Percentiles rank a stretch among this genome's conserved stretches.
phyloP scores from a whole-genome alignment of 2,888 invertebrate genomes.

The Chironomus tentans region DNA sequence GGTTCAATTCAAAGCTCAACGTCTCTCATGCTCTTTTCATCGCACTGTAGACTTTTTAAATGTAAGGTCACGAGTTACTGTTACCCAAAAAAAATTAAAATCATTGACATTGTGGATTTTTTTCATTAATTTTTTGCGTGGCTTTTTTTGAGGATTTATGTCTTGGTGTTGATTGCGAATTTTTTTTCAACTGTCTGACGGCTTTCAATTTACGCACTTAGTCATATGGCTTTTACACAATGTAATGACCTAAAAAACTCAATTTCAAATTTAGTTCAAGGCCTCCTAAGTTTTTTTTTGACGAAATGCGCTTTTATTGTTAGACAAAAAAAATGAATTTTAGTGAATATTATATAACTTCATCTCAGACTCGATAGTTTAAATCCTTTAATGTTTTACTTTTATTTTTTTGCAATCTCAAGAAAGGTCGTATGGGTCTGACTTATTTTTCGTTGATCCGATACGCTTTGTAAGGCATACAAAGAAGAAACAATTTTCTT shows the following conservation, averaged over 20 bases:
- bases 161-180: neutral
- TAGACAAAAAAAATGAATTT: too few relatives aligned
- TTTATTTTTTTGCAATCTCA: neutral
- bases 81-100: constrained; percentile 4
- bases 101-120: constrained; percentile 9
- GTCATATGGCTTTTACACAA: too few relatives aligned
- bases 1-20: constrained; percentile 14
- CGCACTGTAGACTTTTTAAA: neutral
- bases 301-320: too few relatives aligned
- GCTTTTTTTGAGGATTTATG: neutral
- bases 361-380: neutral
- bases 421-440: neutral
- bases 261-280: too few relatives aligned
- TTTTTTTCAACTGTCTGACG: neutral
- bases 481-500: neutral
- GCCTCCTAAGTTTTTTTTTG: too few relatives aligned
- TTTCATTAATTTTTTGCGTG: neutral
- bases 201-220: too few relatives aligned
- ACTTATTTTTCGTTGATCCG: neutral
- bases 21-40: constrained; percentile 10
- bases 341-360: too few relatives aligned
- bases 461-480: neutral
- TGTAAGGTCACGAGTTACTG: constrained; percentile 17
- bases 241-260: too few relatives aligned
- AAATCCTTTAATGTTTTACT: neutral